Conservation (phyloP, 1,140 invertebrate genomes). For the Heliconius nattereri region DNA sequence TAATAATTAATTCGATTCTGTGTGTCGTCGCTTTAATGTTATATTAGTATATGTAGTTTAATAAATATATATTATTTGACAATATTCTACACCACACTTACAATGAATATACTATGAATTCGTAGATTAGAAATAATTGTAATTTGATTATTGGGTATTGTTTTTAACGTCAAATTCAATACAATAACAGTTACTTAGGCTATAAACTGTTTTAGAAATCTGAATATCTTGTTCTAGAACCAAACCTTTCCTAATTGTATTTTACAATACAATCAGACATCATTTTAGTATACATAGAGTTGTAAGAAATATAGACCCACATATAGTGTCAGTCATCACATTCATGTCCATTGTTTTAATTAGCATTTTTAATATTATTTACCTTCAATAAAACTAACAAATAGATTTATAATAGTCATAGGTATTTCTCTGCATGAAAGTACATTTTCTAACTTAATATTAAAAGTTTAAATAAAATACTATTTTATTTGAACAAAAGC, state of each 20-base stretch:
- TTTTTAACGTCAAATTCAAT: neutral
- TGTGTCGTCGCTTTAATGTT: neutral
- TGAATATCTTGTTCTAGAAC: neutral
- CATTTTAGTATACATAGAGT: neutral
- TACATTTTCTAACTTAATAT: neutral
- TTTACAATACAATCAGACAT: neutral
- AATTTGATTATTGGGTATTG: neutral
- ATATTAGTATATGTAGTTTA: conserved; percentile 5
- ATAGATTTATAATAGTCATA: neutral
- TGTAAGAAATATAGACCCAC: neutral
- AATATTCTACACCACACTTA: too few species aligned
- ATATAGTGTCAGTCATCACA: conserved; percentile 28
- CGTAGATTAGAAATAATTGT: neutral
- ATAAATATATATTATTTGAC: too few species aligned
- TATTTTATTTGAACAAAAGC: neutral
- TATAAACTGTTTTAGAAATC: neutral
- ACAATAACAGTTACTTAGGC: neutral
- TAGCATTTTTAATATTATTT: conserved; percentile 35
- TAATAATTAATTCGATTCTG: neutral
- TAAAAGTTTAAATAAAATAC: neutral
- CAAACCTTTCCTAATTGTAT: neutral
- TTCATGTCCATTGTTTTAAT: conserved; percentile 37
- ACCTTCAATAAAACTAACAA: conserved; percentile 21
- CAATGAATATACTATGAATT: neutral
- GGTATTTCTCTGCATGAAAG: neutral